Evolutionary conservation across 2,888 invertebrate species (phyloP).

Genomic region (Cantharis lateralis): DNA sequence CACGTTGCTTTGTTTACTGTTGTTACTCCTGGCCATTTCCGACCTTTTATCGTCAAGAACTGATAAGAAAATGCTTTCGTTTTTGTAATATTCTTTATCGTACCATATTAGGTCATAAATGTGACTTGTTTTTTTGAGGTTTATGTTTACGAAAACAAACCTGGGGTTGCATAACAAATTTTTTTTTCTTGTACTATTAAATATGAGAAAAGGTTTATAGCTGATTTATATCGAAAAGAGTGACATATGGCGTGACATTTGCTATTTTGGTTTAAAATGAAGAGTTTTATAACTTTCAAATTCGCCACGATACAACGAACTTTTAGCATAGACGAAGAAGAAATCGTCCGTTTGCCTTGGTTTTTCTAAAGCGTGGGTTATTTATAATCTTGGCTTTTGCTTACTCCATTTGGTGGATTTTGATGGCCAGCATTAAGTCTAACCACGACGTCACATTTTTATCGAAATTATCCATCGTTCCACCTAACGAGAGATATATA

Average conservation of each 20-base stretch:
- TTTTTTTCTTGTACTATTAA: neutral
- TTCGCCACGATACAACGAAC: constrained; percentile 26
- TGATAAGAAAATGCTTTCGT: constrained; percentile 18
- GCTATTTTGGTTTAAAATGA: neutral
- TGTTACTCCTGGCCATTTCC: constrained; percentile 35
- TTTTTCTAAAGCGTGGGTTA: constrained; percentile 33
- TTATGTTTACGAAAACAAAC: constrained; percentile 24
- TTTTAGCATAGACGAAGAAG: constrained; percentile 34
- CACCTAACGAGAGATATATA: neutral
- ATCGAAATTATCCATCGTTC: neutral
- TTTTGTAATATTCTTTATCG: neutral
- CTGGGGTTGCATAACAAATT: constrained; percentile 7
- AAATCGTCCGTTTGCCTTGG: constrained; percentile 26
- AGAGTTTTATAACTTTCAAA: constrained; percentile 25
- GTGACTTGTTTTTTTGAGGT: constrained; percentile 18
- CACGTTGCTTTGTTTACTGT: constrained; percentile 47
- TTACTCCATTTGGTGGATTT: constrained; percentile 34
- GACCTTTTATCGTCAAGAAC: constrained; percentile 22
- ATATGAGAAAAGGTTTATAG: neutral
- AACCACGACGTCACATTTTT: constrained; percentile 35
- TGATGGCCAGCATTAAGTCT: constrained; percentile 32
- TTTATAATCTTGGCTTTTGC: constrained; percentile 36
- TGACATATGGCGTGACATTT: neutral
- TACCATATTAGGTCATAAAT: constrained; percentile 12
- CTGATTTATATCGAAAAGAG: neutral